Percentiles rank a stretch among this genome's conserved stretches.
These are phyloP conservation scores for Sorex araneus DNA, from an alignment of 2,113 vertebrate genomes.

Conservation along the genomic window DNA sequence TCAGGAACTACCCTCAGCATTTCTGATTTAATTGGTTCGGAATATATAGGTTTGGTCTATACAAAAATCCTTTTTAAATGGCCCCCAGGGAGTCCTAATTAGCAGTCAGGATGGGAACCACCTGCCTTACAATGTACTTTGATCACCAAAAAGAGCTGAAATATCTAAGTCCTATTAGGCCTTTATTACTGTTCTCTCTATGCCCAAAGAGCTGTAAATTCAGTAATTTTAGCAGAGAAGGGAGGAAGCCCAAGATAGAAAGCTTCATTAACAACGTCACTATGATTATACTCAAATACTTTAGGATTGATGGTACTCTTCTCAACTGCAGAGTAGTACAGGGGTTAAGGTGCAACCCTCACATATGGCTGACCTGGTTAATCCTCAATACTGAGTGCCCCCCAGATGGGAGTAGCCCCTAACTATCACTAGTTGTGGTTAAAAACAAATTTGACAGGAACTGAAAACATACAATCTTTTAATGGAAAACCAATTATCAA, in stretches of 20 bases:
- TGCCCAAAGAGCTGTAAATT: neutral
- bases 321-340: too few relatives aligned
- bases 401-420: too few relatives aligned
- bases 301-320: neutral
- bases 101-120: neutral
- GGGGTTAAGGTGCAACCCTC: too few relatives aligned
- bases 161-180: neutral
- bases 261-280: neutral
- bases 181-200: neutral
- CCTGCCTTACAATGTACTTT: neutral
- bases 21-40: neutral
- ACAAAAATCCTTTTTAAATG: neutral
- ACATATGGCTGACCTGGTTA: too few relatives aligned
- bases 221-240: neutral
- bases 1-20: neutral
- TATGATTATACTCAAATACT: neutral
- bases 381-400: too few relatives aligned
- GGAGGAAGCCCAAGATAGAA: neutral
- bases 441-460: too few relatives aligned
- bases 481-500: too few relatives aligned
- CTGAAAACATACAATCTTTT: too few relatives aligned
- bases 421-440: neutral
- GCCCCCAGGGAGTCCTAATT: neutral
- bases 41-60: neutral
- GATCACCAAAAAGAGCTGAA: neutral